phyloP scores from a whole-genome alignment of 1,140 invertebrate species.

The Drosophila simulans region DNA sequence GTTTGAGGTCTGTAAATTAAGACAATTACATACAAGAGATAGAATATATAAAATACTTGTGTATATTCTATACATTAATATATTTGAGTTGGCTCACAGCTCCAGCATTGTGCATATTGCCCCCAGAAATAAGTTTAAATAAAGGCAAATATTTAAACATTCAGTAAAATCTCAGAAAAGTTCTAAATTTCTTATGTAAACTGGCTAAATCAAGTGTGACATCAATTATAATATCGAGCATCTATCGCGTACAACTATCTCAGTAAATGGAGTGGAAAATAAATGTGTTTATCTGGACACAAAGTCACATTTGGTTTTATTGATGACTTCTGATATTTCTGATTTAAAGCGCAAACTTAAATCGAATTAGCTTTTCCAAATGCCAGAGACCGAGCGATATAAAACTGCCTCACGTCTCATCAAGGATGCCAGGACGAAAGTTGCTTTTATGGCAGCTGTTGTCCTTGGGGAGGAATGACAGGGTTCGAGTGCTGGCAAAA shows the following conservation, averaged over 20 bases:
- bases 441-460: constrained; percentile 78
- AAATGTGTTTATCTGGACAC: not conserved
- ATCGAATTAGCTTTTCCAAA: constrained; percentile 8
- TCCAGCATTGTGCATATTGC: too few species aligned
- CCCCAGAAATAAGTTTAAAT: too few species aligned
- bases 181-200: too few species aligned
- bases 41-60: too few species aligned
- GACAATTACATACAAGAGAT: too few species aligned
- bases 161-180: too few species aligned
- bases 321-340: not conserved
- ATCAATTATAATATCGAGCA: not conserved
- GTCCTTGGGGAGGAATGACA: constrained; percentile 66
- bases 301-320: not conserved
- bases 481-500: constrained; percentile 17
- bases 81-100: too few species aligned
- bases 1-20: too few species aligned
- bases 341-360: constrained; percentile 22
- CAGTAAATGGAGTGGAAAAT: not conserved
- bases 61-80: too few species aligned
- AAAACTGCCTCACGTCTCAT: constrained; percentile 76
- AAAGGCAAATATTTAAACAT: too few species aligned
- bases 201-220: not conserved
- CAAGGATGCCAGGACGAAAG: constrained; percentile 61
- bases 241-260: not conserved
- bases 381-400: constrained; percentile 35